Evolutionary conservation across 2,113 vertebrate species (phyloP), one percentile per base, ranked within the genome.

Genomic region (Archocentrus centrarchus): DNA sequence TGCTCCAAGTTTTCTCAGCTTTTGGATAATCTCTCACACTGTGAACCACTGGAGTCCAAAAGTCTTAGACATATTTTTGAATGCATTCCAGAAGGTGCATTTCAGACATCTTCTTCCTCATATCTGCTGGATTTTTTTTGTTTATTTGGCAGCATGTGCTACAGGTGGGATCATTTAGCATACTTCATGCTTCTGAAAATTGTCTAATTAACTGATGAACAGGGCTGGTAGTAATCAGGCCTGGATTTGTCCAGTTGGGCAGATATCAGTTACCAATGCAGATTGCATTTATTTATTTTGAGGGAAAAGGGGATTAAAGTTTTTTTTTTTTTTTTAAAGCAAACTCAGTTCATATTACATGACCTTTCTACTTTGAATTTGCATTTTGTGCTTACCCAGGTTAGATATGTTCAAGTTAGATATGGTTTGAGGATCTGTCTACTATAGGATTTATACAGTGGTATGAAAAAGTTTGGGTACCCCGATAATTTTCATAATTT

Each of bases 1-100:
- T 14, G 47, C 47, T 73, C 68, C 68, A 73, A 35, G 68, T 73
- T 73, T 53, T 32, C 64, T 78, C 13, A 30, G 64, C n/a, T 83
- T 73, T 53, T 20, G 18, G 57, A 37, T 66, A 47, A 80, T 68
- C 22, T 17, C n/a, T 73, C 44, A 80, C 44, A 61, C 57, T 62
- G 55, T 82, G 63, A 18, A 75, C 47, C 44, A 11, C 5, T 63
- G 17, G 35, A 79, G 20, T 82, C n/a, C 57, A 13, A 44, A 14
- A 50, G 60, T 37, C 27, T 73, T 58, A 27, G 13, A 63, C 35
- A 47, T 59, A n/a, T 18, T 22, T 59, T 55, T 66, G 61, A 53
- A 68, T 60, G 10, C 15, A n/a, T 75, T 79, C 39, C 50, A 75
- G 59, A 44, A 73, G 47, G 41, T 64, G 62, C 7, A 14, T 64